A percentile compares a stretch with the other conserved stretches of the same genome.
phyloP scores from a whole-genome alignment of 2,888 invertebrate species.

The Drosophila cracens region DNA sequence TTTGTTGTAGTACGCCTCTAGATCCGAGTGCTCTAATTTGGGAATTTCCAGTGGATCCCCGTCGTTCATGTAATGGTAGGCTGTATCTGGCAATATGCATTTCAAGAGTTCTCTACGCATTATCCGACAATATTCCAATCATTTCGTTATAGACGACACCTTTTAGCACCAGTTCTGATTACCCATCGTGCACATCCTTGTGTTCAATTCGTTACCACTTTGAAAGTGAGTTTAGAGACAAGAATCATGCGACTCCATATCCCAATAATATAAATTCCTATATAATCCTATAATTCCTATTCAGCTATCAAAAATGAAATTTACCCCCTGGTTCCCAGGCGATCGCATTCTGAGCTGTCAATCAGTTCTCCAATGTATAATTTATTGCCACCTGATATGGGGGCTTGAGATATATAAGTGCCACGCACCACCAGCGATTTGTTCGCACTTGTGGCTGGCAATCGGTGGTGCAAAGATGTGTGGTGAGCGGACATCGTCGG shows the following conservation, averaged over 20 bases:
- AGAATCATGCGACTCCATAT: background rate
- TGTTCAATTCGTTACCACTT: too few relatives aligned
- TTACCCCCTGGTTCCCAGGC: slow-evolving; percentile 11
- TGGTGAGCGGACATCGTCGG: background rate
- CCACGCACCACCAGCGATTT: background rate
- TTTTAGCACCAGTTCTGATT: slow-evolving; percentile 92
- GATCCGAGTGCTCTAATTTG: slow-evolving; percentile 90
- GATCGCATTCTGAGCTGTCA: slow-evolving; percentile 51
- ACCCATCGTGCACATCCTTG: slow-evolving; percentile 88
- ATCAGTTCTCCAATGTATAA: slow-evolving; percentile 49
- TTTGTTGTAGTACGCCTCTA: slow-evolving; percentile 91
- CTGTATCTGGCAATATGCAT: slow-evolving; percentile 91
- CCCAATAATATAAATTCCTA: background rate
- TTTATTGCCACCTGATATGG: slow-evolving; percentile 42
- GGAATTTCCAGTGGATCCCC: slow-evolving; percentile 96
- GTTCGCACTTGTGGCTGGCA: slow-evolving; percentile 41
- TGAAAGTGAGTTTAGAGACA: background rate
- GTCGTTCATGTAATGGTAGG: slow-evolving; percentile 94
- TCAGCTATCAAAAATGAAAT: background rate
- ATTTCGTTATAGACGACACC: slow-evolving; percentile 99
- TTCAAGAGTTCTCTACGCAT: slow-evolving; percentile 90
- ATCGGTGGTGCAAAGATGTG: slow-evolving; percentile 45
- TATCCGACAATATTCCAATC: slow-evolving; percentile 98
- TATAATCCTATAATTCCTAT: background rate
- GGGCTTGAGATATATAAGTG: slow-evolving; percentile 15